phyloP scores from a whole-genome alignment of 2,797 vertebrate genomes.

The Megalops cyprinoides region DNA sequence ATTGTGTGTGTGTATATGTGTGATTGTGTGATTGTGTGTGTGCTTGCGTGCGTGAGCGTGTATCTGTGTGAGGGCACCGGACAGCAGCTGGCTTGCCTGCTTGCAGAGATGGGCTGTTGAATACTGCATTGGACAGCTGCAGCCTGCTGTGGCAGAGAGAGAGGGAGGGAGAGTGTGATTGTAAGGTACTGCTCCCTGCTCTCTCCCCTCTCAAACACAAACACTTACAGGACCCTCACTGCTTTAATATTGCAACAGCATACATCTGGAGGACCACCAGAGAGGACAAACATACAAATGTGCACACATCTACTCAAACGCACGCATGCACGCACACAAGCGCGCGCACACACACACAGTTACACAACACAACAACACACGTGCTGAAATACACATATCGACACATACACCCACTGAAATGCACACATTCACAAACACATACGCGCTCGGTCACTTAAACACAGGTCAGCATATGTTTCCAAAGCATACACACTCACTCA shows the following conservation, averaged over 20 bases:
- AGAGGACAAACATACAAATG: slow-evolving; percentile 46
- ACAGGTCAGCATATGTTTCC: too few species aligned
- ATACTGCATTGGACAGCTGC: slow-evolving; percentile 42
- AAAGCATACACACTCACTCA: slow-evolving; percentile 4
- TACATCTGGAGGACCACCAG: slow-evolving; percentile 58
- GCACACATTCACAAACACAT: background rate
- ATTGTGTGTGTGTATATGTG: background rate
- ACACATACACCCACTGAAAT: background rate
- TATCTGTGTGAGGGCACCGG: background rate
- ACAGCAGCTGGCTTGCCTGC: slow-evolving; percentile 26
- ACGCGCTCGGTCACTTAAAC: too few species aligned
- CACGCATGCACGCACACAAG: slow-evolving; percentile 8
- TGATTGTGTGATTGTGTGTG: background rate
- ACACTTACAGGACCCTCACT: slow-evolving; percentile 46
- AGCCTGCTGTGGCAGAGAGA: slow-evolving; percentile 30
- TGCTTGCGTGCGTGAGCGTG: slow-evolving; percentile 5
- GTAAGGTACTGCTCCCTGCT: background rate
- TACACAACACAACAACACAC: background rate
- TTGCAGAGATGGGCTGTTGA: slow-evolving; percentile 34
- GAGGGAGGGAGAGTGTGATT: slow-evolving; percentile 18
- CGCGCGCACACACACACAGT: slow-evolving; percentile 22
- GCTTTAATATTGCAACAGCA: slow-evolving; percentile 67
- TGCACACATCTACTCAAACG: slow-evolving; percentile 10
- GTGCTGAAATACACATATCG: slow-evolving; percentile 2
- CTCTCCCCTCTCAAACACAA: slow-evolving; percentile 23